A percentile compares a stretch with the other conserved stretches of the same genome.
phyloP scores from a whole-genome alignment of 2,888 invertebrate genomes.

The Lepidonotus clava region DNA sequence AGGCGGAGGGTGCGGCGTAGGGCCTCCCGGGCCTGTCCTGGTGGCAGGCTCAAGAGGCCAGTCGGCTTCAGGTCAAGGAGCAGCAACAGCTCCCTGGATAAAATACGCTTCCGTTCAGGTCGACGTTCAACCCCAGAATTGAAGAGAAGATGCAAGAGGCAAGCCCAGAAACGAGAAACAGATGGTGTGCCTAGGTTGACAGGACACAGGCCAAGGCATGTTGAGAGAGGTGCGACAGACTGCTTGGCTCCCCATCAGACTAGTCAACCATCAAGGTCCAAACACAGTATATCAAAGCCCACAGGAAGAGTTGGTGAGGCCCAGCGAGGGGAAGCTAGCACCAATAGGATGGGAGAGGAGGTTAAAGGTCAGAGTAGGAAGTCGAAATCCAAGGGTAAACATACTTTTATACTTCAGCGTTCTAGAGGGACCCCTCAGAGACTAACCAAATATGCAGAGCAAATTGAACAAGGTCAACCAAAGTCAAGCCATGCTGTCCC shows the following conservation, averaged over 20 bases:
- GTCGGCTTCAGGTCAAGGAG: constrained; percentile 35
- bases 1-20: background rate
- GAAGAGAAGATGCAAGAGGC: background rate
- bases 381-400: constrained; percentile 12
- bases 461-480: background rate
- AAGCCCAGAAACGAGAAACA: background rate
- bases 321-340: no score
- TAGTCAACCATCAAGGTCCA: no score
- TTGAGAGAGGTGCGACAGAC: no score
- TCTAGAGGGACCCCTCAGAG: background rate
- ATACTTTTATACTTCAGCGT: constrained; percentile 7
- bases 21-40: constrained; percentile 11
- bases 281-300: no score
- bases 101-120: constrained; percentile 5
- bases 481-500: background rate
- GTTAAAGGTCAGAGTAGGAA: background rate
- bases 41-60: constrained; percentile 5
- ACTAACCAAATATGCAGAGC: background rate
- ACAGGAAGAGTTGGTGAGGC: no score
- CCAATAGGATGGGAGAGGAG: background rate
- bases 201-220: no score
- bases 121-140: constrained; percentile 26
- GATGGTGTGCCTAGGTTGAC: no score
- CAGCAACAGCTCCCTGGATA: constrained; percentile 42
- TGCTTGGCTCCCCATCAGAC: no score